phyloP scores from a whole-genome alignment of 2,797 vertebrate species.

The Chanos chanos region DNA sequence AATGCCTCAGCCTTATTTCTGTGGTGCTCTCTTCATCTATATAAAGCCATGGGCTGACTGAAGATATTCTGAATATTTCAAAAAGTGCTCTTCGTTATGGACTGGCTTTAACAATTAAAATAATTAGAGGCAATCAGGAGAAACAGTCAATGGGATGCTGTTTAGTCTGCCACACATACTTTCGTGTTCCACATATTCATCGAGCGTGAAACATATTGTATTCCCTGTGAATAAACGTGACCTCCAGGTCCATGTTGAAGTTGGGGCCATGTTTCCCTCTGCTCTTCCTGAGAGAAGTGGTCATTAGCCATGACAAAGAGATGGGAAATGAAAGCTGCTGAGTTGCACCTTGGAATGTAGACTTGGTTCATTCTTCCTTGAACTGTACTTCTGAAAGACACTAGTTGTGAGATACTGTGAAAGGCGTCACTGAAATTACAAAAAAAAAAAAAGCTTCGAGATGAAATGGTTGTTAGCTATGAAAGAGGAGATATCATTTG shows the following conservation, averaged over 20 bases:
- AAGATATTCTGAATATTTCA: no score
- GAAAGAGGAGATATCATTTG: no score
- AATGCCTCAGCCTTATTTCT: background rate
- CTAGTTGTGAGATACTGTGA: no score
- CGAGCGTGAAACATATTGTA: background rate
- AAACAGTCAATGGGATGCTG: slow-evolving; percentile 52
- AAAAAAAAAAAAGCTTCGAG: no score
- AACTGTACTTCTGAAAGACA: no score
- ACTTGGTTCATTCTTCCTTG: background rate
- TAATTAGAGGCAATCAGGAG: slow-evolving; percentile 63
- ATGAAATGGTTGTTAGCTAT: no score
- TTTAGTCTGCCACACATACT: slow-evolving; percentile 54
- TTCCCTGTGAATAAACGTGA: background rate
- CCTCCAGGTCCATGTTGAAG: background rate
- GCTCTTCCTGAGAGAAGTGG: background rate
- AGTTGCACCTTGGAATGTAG: background rate
- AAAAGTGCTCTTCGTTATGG: no score
- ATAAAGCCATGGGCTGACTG: no score
- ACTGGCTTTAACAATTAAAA: slow-evolving; percentile 52
- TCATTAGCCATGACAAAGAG: background rate
- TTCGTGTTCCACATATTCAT: background rate
- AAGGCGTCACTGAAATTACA: no score
- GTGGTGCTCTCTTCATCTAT: no score
- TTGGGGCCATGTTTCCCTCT: background rate
- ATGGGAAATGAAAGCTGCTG: slow-evolving; percentile 22